Conservation (phyloP, 92 coral and sea anemone species). For the Montipora capitata region DNA sequence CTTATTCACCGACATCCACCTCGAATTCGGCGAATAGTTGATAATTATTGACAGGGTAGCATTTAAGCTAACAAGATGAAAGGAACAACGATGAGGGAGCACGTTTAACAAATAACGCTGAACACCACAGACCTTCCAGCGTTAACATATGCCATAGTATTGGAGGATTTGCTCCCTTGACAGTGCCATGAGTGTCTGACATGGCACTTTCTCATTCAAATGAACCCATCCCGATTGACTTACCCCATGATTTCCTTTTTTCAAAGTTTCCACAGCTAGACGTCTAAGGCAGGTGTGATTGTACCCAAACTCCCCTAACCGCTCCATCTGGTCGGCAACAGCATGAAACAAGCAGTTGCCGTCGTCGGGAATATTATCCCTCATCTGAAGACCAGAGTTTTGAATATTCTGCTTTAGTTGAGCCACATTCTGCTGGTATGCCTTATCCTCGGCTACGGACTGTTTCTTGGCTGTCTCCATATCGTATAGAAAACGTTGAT, state of each 20-base stretch:
- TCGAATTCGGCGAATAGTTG: too few species aligned
- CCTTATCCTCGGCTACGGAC: constrained; percentile 1
- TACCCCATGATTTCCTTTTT: constrained; percentile 12
- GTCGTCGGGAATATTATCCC: constrained; percentile 8
- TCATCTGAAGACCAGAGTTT: constrained; percentile 18
- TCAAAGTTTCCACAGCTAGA: constrained; percentile 18
- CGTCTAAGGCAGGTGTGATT: not conserved
- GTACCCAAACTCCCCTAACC: not conserved
- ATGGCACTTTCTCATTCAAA: too few species aligned
- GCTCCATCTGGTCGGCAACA: constrained; percentile 25
- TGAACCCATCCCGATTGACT: not conserved
- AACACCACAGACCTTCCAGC: too few species aligned
- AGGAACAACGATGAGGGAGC: too few species aligned
- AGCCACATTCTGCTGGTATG: not conserved
- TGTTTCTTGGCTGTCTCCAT: not conserved
- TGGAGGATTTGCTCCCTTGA: too few species aligned
- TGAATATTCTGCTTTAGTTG: not conserved
- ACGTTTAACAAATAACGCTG: too few species aligned
- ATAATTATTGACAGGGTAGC: too few species aligned
- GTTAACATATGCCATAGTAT: too few species aligned
- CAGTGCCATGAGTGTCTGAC: too few species aligned
- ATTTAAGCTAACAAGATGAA: too few species aligned
- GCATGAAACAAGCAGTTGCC: constrained; percentile 36
- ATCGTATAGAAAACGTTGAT: constrained; percentile 5
- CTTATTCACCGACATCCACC: too few species aligned